Evolutionary conservation across 2,113 vertebrate genomes (phyloP).

Genomic region (Scortum barcoo): DNA sequence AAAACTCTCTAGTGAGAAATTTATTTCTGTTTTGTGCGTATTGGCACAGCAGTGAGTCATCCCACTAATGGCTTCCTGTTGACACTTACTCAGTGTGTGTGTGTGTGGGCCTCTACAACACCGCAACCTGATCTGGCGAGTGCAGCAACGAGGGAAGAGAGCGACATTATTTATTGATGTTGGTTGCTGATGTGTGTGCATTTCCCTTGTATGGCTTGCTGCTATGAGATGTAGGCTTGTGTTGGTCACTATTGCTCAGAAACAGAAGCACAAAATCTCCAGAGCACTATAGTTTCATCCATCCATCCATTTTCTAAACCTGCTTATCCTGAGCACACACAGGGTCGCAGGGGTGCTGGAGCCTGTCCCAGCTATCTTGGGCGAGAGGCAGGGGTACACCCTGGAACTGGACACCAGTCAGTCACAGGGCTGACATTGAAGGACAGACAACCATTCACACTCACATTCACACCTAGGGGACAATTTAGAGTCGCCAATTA

Average conservation of each 20-base stretch:
- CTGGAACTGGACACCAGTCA: too few relatives aligned
- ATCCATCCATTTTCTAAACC: too few relatives aligned
- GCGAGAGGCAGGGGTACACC: too few relatives aligned
- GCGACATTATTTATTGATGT: conserved; percentile 48
- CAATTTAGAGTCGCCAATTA: too few relatives aligned
- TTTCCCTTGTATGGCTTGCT: not conserved
- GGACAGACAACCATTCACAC: too few relatives aligned
- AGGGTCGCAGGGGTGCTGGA: too few relatives aligned
- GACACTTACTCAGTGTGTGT: conserved; percentile 18
- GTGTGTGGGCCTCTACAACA: not conserved
- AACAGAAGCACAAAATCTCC: not conserved
- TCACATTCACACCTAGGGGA: too few relatives aligned
- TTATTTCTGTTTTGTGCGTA: not conserved
- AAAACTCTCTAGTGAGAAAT: not conserved
- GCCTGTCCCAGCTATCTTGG: too few relatives aligned
- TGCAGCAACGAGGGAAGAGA: not conserved
- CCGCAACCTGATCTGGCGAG: conserved; percentile 22
- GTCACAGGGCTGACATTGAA: too few relatives aligned
- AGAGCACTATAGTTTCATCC: too few relatives aligned
- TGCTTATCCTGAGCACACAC: too few relatives aligned
- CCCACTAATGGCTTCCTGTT: conserved; percentile 32
- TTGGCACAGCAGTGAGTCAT: conserved; percentile 9
- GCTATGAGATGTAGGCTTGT: not conserved
- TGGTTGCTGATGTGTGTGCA: not conserved
- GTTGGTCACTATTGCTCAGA: not conserved